Conservation (phyloP, 1,140 invertebrate genomes). For the Eciton burchellii region DNA sequence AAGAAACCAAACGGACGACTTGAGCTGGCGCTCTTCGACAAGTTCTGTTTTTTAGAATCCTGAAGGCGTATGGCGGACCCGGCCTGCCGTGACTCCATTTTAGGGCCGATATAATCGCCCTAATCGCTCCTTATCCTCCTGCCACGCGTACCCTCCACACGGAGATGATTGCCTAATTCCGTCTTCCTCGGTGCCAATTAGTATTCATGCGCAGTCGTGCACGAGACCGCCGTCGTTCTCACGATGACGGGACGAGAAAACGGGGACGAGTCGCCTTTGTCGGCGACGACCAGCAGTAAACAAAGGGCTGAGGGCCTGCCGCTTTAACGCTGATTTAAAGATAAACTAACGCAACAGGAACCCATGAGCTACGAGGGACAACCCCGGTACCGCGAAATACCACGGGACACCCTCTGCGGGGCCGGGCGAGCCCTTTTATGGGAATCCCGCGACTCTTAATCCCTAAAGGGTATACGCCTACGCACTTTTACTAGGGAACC, state of each 20-base stretch:
- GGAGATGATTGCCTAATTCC: slow-evolving; percentile 79
- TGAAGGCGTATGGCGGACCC: neutral
- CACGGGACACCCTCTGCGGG: slow-evolving; percentile 56
- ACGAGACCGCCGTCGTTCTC: slow-evolving; percentile 21
- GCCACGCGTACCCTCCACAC: slow-evolving; percentile 58
- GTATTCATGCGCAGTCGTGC: slow-evolving; percentile 76
- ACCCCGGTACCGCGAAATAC: slow-evolving; percentile 53
- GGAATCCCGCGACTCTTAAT: slow-evolving; percentile 67
- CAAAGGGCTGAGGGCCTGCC: slow-evolving; percentile 11
- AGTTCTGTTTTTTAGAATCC: neutral
- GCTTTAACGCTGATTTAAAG: slow-evolving; percentile 78
- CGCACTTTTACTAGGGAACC: slow-evolving; percentile 85
- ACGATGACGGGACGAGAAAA: neutral
- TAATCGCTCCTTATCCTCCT: slow-evolving; percentile 35
- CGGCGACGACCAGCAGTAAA: slow-evolving; percentile 5
- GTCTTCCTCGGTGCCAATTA: slow-evolving; percentile 81
- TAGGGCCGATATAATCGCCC: slow-evolving; percentile 33
- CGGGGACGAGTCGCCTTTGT: slow-evolving; percentile 19
- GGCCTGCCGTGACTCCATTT: neutral
- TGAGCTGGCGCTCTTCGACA: neutral
- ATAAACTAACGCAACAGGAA: slow-evolving; percentile 81
- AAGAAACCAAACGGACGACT: neutral
- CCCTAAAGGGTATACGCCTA: slow-evolving; percentile 85
- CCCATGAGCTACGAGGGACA: slow-evolving; percentile 69
- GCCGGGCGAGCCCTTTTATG: slow-evolving; percentile 59